phyloP scores from a whole-genome alignment of 2,888 invertebrate genomes.

The Amorpha juglandis region DNA sequence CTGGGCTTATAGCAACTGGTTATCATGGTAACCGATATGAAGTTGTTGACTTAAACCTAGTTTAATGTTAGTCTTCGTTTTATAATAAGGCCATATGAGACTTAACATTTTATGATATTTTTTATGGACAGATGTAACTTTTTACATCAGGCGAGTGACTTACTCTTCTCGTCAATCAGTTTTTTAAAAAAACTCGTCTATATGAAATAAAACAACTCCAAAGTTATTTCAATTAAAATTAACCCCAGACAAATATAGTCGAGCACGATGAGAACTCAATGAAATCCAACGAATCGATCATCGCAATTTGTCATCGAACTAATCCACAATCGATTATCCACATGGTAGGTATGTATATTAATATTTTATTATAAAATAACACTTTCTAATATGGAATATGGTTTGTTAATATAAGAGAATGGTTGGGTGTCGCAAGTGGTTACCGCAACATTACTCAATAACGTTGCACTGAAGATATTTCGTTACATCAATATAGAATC shows the following conservation, averaged over 20 bases:
- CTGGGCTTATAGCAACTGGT: too few species aligned
- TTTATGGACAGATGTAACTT: too few species aligned
- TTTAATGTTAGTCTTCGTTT: too few species aligned
- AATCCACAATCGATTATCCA: constrained; percentile 5
- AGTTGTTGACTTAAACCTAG: too few species aligned
- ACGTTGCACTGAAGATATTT: constrained; percentile 22
- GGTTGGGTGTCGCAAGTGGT: constrained; percentile 15
- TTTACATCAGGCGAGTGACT: too few species aligned
- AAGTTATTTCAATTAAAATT: background rate
- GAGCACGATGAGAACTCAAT: background rate
- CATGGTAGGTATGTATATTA: background rate
- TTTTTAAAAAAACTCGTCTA: background rate
- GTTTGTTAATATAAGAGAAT: constrained; percentile 25
- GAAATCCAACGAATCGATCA: constrained; percentile 1
- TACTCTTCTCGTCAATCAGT: background rate
- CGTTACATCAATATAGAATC: constrained; percentile 18
- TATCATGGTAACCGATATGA: too few species aligned
- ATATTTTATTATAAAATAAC: background rate
- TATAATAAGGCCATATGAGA: too few species aligned
- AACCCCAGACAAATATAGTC: background rate
- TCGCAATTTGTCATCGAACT: background rate
- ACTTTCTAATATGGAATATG: constrained; percentile 20
- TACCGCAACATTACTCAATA: constrained; percentile 22
- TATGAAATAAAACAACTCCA: background rate
- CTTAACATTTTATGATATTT: too few species aligned